These are phyloP conservation scores for Euphydryas editha DNA, from an alignment of 2,888 invertebrate species.

Conservation along the genomic window DNA sequence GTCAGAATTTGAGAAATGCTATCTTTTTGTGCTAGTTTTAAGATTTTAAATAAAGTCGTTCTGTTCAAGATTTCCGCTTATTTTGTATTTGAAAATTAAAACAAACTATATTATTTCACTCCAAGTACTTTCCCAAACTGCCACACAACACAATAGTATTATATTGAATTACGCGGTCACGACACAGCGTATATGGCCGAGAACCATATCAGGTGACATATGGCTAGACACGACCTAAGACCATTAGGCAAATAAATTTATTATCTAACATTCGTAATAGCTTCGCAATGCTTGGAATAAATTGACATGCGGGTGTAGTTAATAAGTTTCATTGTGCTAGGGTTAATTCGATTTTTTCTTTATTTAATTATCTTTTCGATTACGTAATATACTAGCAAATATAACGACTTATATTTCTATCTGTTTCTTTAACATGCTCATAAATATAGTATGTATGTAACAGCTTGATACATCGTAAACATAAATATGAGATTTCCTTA, in stretches of 20 bases:
- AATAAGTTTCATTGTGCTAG: background rate
- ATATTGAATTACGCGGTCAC: slow-evolving; percentile 16
- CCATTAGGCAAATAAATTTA: slow-evolving; percentile 10
- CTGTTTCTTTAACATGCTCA: too few species aligned
- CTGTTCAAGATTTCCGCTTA: background rate
- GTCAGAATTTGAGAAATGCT: too few species aligned
- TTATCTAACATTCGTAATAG: background rate
- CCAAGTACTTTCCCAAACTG: background rate
- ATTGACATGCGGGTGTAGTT: background rate
- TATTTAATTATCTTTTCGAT: too few species aligned
- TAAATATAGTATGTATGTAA: too few species aligned
- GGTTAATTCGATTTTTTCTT: too few species aligned
- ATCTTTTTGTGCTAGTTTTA: too few species aligned
- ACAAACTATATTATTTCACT: background rate
- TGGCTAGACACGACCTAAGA: slow-evolving; percentile 22
- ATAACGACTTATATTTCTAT: too few species aligned
- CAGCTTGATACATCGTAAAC: too few species aligned
- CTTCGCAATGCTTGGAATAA: background rate
- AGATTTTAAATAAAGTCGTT: too few species aligned
- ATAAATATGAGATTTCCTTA: too few species aligned
- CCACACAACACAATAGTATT: slow-evolving; percentile 5
- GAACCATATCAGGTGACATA: slow-evolving; percentile 35
- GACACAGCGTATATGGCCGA: slow-evolving; percentile 10
- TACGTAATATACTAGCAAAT: too few species aligned
- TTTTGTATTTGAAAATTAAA: background rate